phyloP scores from a whole-genome alignment of 2,797 vertebrate genomes.

The Pygocentrus nattereri region DNA sequence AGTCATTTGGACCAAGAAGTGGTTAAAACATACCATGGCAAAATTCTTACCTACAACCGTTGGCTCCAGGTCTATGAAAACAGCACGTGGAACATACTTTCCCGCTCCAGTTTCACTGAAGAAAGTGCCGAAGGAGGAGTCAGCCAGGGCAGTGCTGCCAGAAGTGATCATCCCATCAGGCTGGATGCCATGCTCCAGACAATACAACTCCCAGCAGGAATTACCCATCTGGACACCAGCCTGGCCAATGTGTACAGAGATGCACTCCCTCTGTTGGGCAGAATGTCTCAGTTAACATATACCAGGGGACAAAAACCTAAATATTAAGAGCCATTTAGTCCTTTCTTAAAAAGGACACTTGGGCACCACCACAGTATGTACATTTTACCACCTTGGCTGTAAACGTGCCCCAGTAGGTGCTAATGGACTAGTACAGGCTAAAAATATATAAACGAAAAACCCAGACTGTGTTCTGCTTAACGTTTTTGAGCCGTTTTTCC shows the following conservation, averaged over 20 bases:
- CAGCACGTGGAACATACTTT: neutral
- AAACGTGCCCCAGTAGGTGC: no score
- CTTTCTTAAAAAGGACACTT: no score
- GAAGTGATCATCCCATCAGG: slow-evolving; percentile 12
- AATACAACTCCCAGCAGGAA: slow-evolving; percentile 42
- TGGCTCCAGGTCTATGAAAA: slow-evolving; percentile 39
- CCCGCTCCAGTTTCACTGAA: slow-evolving; percentile 19
- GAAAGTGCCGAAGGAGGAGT: slow-evolving; percentile 17
- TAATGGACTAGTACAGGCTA: no score
- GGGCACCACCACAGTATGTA: no score
- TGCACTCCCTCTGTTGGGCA: neutral
- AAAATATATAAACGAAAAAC: no score
- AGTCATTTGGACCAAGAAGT: neutral
- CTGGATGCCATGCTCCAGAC: slow-evolving; percentile 37
- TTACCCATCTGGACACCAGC: slow-evolving; percentile 26
- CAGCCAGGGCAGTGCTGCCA: neutral
- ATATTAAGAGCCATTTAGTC: no score
- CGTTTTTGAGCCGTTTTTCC: no score
- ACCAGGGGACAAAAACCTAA: neutral
- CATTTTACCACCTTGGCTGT: no score
- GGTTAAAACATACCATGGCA: neutral
- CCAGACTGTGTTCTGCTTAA: no score
- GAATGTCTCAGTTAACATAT: neutral
- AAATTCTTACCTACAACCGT: slow-evolving; percentile 25
- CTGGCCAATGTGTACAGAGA: neutral